Conservation (phyloP, 2,797 vertebrate species). For the Astyanax mexicanus region DNA sequence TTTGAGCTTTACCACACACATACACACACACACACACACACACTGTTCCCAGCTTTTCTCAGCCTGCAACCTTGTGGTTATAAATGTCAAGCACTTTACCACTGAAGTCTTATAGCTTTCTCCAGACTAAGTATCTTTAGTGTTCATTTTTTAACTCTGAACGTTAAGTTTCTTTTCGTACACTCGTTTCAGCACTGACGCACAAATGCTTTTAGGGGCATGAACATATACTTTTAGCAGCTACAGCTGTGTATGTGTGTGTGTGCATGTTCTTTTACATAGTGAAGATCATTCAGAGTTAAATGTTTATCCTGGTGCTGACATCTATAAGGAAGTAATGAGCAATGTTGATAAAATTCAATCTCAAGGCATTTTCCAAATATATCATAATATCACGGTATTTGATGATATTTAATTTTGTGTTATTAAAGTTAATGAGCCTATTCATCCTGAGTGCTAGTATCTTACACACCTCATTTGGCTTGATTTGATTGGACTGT, state of each 20-base stretch:
- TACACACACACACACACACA: too few relatives aligned
- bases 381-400: not conserved
- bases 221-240: not conserved
- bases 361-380: not conserved
- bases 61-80: conserved; percentile 34
- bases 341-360: too few relatives aligned
- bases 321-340: too few relatives aligned
- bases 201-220: not conserved
- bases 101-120: conserved; percentile 2
- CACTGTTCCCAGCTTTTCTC: conserved; percentile 4
- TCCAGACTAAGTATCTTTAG: not conserved
- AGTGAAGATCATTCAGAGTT: too few relatives aligned
- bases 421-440: not conserved
- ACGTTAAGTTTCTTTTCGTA: not conserved
- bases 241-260: not conserved
- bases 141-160: not conserved
- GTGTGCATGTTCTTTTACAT: too few relatives aligned
- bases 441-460: not conserved
- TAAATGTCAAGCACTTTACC: conserved; percentile 22
- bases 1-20: not conserved
- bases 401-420: not conserved
- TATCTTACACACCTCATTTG: not conserved
- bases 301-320: too few relatives aligned
- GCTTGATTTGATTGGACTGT: not conserved
- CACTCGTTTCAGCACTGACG: not conserved